phyloP scores from a whole-genome alignment of 2,888 invertebrate species.

The Drosophila mayaguana region DNA sequence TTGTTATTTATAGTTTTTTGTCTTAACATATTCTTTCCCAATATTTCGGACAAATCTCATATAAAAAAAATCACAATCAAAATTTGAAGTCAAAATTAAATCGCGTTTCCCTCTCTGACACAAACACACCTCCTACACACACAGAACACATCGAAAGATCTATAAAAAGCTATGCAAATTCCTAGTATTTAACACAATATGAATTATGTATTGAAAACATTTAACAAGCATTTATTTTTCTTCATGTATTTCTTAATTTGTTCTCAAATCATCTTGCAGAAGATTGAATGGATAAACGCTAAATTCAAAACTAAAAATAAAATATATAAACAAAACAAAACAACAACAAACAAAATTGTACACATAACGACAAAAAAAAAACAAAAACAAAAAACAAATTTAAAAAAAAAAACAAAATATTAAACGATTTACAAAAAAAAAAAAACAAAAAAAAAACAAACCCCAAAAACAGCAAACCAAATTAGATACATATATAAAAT shows the following conservation, averaged over 20 bases:
- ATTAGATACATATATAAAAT: constrained; percentile 63
- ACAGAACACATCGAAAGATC: constrained; percentile 27
- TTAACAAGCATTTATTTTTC: constrained; percentile 75
- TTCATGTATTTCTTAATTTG: constrained; percentile 80
- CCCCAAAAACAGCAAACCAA: constrained; percentile 51
- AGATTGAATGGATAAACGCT: constrained; percentile 85
- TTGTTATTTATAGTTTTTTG: constrained; percentile 20
- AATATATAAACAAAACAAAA: constrained; percentile 48
- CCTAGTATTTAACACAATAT: constrained; percentile 44
- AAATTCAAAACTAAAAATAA: constrained; percentile 61
- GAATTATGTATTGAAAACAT: constrained; percentile 61
- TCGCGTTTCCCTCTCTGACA: constrained; percentile 46
- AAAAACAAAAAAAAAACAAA: constrained; percentile 10
- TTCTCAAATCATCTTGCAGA: constrained; percentile 85
- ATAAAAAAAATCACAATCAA: background rate
- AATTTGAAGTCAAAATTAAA: constrained; percentile 14
- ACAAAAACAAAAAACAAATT: constrained; percentile 28
- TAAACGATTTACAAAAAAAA: constrained; percentile 51
- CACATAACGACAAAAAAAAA: constrained; percentile 61
- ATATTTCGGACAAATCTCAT: constrained; percentile 40
- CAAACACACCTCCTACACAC: constrained; percentile 27
- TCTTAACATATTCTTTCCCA: constrained; percentile 28
- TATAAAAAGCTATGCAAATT: constrained; percentile 38
- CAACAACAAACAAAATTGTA: constrained; percentile 68
- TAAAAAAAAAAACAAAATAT: constrained; percentile 52